Conservation (phyloP, 2,113 vertebrate genomes). For the Fregetta grallaria region DNA sequence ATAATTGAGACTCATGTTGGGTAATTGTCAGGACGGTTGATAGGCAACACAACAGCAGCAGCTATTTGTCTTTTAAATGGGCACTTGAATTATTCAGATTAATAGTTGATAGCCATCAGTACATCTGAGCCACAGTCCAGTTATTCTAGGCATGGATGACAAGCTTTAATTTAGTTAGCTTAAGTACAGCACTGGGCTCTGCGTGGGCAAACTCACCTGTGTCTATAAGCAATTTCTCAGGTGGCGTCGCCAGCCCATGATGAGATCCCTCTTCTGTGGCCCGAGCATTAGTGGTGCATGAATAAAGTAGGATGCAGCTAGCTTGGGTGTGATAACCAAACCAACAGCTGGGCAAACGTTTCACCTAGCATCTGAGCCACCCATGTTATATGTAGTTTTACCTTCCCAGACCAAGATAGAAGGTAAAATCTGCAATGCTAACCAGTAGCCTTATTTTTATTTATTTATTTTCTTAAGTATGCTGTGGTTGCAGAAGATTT, state of each 20-base stretch:
- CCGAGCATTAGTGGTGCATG: neutral
- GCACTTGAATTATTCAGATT: constrained; percentile 22
- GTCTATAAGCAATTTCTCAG: neutral
- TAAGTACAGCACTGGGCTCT: neutral
- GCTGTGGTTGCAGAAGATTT: neutral
- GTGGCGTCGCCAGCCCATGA: neutral
- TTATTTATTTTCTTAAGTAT: neutral
- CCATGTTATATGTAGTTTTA: neutral
- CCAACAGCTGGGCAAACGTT: neutral
- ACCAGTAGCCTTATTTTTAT: neutral
- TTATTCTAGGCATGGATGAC: neutral
- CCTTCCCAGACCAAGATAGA: neutral
- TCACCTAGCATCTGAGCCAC: neutral
- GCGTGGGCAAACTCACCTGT: neutral
- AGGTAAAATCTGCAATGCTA: neutral
- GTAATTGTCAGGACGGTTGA: neutral
- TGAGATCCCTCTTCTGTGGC: neutral
- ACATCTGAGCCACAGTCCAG: neutral
- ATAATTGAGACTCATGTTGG: neutral
- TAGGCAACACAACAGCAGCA: neutral
- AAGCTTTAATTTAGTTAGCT: neutral
- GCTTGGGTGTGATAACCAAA: neutral
- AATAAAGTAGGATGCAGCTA: neutral
- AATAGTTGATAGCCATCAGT: neutral
- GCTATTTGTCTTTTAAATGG: constrained; percentile 20